Conservation (phyloP, 2,888 invertebrate species). For the Ectemnius cavifrons region DNA sequence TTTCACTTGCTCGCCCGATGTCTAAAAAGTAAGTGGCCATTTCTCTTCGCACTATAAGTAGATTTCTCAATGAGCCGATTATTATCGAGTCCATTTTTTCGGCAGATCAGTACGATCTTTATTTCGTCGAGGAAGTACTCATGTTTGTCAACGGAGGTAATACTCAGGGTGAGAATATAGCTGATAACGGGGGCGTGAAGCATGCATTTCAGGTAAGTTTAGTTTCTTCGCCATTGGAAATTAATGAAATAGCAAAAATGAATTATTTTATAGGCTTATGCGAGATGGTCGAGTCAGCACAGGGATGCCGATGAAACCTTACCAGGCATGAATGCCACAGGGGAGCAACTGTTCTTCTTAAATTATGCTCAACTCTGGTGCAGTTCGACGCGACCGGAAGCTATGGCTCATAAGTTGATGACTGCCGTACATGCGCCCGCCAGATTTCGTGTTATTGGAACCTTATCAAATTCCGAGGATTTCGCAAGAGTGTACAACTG, state of each 20-base stretch:
- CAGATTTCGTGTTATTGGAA: conserved; percentile 88
- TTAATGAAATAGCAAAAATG: not conserved
- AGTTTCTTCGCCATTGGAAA: not conserved
- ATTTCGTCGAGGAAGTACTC: conserved; percentile 88
- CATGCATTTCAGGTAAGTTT: conserved; percentile 85
- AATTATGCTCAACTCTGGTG: conserved; percentile 95
- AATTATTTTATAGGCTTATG: conserved; percentile 84
- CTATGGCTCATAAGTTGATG: conserved; percentile 87
- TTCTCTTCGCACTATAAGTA: too few relatives aligned
- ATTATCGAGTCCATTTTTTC: not conserved
- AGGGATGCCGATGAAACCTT: conserved; percentile 83
- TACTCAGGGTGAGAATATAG: conserved; percentile 95
- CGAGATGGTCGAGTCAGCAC: conserved; percentile 85
- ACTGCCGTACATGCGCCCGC: conserved; percentile 92
- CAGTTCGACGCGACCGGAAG: conserved; percentile 89
- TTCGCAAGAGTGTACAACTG: conserved; percentile 87
- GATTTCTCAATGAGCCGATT: too few relatives aligned
- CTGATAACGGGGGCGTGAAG: conserved; percentile 97
- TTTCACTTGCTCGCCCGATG: conserved; percentile 89
- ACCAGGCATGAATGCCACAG: conserved; percentile 86
- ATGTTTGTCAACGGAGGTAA: conserved; percentile 87
- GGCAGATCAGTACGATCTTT: conserved; percentile 89
- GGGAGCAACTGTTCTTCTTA: conserved; percentile 91
- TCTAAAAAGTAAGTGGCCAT: conserved; percentile 80
- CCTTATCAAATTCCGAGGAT: conserved; percentile 87